phyloP scores from a whole-genome alignment of 2,888 invertebrate genomes.

The Hydriomena furcata region DNA sequence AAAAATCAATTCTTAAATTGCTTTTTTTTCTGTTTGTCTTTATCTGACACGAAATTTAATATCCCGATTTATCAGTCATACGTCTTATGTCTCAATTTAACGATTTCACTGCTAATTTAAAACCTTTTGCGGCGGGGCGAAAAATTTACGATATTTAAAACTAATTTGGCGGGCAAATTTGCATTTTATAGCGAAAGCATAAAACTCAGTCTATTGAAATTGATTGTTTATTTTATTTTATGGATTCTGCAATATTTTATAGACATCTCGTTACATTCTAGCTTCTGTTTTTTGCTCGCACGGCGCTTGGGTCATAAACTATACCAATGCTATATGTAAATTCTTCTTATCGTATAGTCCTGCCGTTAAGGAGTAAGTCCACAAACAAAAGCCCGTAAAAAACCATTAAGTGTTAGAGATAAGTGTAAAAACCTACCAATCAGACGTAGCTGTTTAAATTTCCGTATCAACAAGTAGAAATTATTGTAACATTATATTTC shows the following conservation, averaged over 20 bases:
- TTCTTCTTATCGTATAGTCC: no score
- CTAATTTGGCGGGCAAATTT: constrained; percentile 22
- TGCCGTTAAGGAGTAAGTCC: no score
- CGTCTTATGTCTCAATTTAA: constrained; percentile 37
- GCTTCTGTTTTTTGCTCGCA: not conserved
- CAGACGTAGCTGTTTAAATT: constrained; percentile 7
- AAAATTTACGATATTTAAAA: constrained; percentile 31
- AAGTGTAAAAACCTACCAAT: not conserved
- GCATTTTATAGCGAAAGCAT: constrained; percentile 34
- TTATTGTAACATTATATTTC: constrained; percentile 42
- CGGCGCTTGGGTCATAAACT: no score
- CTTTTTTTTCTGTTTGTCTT: no score
- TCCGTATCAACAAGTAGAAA: constrained; percentile 29
- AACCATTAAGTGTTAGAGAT: not conserved
- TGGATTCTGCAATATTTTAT: not conserved
- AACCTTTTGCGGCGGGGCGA: constrained; percentile 26
- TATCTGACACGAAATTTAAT: constrained; percentile 39
- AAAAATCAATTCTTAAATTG: no score
- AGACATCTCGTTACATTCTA: not conserved
- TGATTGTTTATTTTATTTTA: constrained; percentile 12
- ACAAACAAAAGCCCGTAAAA: constrained; percentile 1
- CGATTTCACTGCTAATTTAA: constrained; percentile 26
- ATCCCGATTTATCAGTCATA: constrained; percentile 40
- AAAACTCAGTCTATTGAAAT: constrained; percentile 10
- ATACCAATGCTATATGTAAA: no score